Percentiles rank a stretch among this genome's conserved stretches.
Evolutionary conservation across 2,888 invertebrate genomes (phyloP).

Genomic region (Adineta ricciae): DNA sequence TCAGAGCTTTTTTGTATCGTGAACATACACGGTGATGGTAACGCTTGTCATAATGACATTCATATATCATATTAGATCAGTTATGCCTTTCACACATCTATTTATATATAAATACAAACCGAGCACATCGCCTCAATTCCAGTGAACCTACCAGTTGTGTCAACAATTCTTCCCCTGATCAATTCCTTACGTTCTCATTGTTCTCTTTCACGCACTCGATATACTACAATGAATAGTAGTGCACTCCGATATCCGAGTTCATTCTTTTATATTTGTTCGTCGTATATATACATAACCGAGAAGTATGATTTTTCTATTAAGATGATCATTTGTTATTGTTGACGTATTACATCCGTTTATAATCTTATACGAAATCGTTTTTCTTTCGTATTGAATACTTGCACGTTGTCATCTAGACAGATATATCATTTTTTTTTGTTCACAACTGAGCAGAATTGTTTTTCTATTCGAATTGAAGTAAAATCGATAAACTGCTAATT

Average conservation of each 20-base stretch:
- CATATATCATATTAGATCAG: constrained; percentile 9
- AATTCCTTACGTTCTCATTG: background rate
- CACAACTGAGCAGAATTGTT: background rate
- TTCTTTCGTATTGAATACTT: background rate
- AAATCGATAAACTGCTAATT: background rate
- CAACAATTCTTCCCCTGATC: background rate
- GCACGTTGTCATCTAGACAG: background rate
- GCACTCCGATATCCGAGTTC: background rate
- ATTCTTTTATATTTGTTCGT: background rate
- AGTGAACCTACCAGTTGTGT: background rate
- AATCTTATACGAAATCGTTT: too few species aligned
- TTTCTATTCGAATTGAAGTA: background rate
- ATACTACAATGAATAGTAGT: background rate
- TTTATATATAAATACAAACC: background rate
- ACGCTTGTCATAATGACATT: background rate
- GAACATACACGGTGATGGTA: background rate
- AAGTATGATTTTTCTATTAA: background rate
- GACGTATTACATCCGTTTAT: background rate
- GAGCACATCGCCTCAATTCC: background rate
- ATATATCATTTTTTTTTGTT: background rate
- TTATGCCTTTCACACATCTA: background rate
- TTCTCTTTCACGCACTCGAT: background rate
- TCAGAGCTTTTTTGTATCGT: background rate
- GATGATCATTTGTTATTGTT: background rate
- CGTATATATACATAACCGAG: background rate